Base-by-base conservation (phyloP, 2,888 invertebrate species). In the Sarcophaga rosellei region DNA sequence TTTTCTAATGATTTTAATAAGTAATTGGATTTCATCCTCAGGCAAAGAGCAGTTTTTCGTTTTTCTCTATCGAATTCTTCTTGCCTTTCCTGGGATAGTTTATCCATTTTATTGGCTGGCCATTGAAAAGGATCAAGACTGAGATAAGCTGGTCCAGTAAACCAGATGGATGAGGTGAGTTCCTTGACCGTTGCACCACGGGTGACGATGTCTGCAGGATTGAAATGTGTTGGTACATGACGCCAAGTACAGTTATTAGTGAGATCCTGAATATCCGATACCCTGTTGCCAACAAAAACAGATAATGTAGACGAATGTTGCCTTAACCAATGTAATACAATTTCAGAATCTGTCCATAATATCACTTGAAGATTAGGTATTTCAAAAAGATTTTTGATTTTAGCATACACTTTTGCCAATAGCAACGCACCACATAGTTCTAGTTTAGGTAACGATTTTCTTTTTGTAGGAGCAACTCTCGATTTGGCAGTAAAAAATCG, bases 141-240 rank as follows among this genome's bases (percentile, higher is more conserved):
- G 11, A 86, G 73, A 70, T 84, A 86, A 10, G 47, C 23, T 23
- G 86, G 85, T 15, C 86, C 85, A 20, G 21, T 70, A 15, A 76
- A 83, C 84, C 86, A 88, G 35, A 84, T 81, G 44, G 81, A 81
- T 17, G 70, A 69, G 0, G 4, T 20, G 17, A 86, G 69, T n/a
- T 85, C 86, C 47, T 76, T 57, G 21, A 77, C 75, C 35, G 78
- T 72, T 21, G 74, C 69, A 45, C 86, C 86, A 23, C 87, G 61
- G 11, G 87, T 85, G 12, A 81, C 86, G 17, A 86, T 25, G 44
- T 88, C 86, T 2, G 84, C 87, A 35, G 86, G 81, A 62, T 87
- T 87, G 57, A 23, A 59, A 4, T 82, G 47, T 12, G 81, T 81
- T 45, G 82, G 88, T 2, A 87, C 85, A 62, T 87, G 81, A 59